Base-by-base conservation (phyloP, 2,888 invertebrate species). In the Caenorhabditis sp. region DNA sequence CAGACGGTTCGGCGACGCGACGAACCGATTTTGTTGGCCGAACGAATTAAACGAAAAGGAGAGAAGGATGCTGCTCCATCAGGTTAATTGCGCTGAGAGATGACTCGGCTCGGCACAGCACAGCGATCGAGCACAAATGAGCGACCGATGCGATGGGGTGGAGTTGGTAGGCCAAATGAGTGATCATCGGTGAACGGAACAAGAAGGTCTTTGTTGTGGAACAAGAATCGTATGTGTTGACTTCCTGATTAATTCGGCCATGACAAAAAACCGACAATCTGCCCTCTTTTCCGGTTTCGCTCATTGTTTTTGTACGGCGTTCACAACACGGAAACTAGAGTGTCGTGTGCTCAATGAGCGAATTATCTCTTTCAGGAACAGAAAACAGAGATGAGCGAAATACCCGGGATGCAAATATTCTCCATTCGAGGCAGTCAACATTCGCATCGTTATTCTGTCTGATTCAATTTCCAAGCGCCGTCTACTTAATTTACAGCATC, bases 51-150 rank as follows among this genome's bases (percentile, higher is more conserved):
- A 47, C 20, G 56, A 32, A 11, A 32, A 55, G 37, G 37, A 22
- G 24, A 47, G 24, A 28, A 26, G 61, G 40, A 47, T 40, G 61
- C 35, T 37, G 15, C 35, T 64, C 47, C 24, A 55, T 65, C 53
- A 32, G 44, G 40, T 32, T 62, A 22, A 62, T 55, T 71, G 70
- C 61, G 70, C 70, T n/a, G n/a, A 53, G 68, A 51, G 40, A 37
- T 13, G 35, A 22, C 37, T 50, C 18, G 6, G 44, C 50, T n/a
- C n/a, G n/a, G n/a, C n/a, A n/a, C n/a, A n/a, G 70, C 28, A 37
- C 70, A 70, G 18, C 9, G 64, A 72, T 55, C 53, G 72, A 72
- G 72, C 72, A 64, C 32, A 51, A 51, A 60, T 60, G 60, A 70
- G 44, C 58, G 47, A 70, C n/a, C n/a, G 40, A 35, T 40, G 22